A percentile compares a stretch with the other conserved stretches of the same genome.
phyloP scores from a whole-genome alignment of 2,888 invertebrate genomes.

The Amiota mariae region DNA sequence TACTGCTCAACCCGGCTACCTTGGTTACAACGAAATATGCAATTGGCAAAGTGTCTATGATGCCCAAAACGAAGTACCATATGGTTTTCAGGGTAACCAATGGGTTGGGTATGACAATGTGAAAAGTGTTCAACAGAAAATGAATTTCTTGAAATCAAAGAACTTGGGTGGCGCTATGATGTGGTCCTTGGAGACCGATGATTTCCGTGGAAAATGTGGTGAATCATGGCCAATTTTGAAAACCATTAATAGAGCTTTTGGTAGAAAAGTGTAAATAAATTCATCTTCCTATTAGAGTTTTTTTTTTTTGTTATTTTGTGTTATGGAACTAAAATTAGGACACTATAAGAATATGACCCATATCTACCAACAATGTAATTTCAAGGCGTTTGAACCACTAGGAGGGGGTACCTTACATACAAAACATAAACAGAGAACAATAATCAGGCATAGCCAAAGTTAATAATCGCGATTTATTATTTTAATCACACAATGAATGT shows the following conservation, averaged over 20 bases:
- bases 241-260: conserved; percentile 53
- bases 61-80: conserved; percentile 75
- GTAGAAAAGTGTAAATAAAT: conserved; percentile 24
- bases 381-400: too few species aligned
- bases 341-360: too few species aligned
- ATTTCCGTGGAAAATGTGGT: conserved; percentile 87
- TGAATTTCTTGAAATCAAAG: conserved; percentile 85
- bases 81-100: conserved; percentile 87
- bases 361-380: too few species aligned
- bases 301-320: too few species aligned
- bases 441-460: too few species aligned
- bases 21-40: conserved; percentile 60
- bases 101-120: conserved; percentile 95
- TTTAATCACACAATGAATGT: too few species aligned
- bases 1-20: conserved; percentile 48
- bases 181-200: conserved; percentile 90
- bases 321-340: too few species aligned
- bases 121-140: conserved; percentile 84
- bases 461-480: too few species aligned
- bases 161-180: conserved; percentile 82
- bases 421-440: too few species aligned
- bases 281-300: too few species aligned
- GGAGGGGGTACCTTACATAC: too few species aligned
- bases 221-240: conserved; percentile 74
- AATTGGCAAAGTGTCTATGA: conserved; percentile 51